Evolutionary conservation across 2,888 invertebrate species (phyloP).

Genomic region (Nymphalis urticae): DNA sequence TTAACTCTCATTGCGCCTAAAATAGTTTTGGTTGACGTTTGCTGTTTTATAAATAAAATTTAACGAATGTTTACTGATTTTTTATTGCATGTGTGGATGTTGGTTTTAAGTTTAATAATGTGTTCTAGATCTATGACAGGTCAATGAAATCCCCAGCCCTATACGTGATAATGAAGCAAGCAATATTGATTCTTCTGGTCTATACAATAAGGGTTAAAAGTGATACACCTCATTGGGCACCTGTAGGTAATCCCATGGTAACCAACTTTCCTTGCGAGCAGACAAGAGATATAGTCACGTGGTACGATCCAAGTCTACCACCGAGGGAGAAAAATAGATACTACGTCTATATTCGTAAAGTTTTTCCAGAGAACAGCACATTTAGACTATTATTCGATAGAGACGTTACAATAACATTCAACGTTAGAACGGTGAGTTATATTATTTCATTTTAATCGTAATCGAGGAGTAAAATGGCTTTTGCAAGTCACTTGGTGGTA

Average conservation of each 20-base stretch:
- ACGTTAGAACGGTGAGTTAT: conserved; percentile 15
- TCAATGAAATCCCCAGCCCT: too few relatives aligned
- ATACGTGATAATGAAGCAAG: neutral
- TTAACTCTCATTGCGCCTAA: too few relatives aligned
- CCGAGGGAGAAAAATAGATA: conserved; percentile 15
- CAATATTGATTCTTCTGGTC: neutral
- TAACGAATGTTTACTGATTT: too few relatives aligned
- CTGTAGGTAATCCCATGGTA: conserved; percentile 3
- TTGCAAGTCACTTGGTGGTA: neutral
- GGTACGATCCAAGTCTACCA: conserved; percentile 17
- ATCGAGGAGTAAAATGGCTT: too few relatives aligned
- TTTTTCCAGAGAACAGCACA: neutral
- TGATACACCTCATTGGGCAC: neutral
- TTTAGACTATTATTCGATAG: neutral
- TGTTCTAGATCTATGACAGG: too few relatives aligned
- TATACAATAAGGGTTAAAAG: neutral
- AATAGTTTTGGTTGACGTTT: too few relatives aligned
- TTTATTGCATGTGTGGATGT: too few relatives aligned
- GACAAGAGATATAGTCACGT: conserved; percentile 3
- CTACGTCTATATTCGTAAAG: conserved; percentile 10
- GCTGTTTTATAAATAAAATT: too few relatives aligned
- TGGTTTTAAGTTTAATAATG: too few relatives aligned
- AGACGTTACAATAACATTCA: neutral
- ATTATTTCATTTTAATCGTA: neutral
- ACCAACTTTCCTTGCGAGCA: neutral